A percentile compares a stretch with the other conserved stretches of the same genome.
These are phyloP conservation scores for Clytia hemisphaerica DNA, from an alignment of 30 jellyfish, hydroid and myxozoan genomes.

Conservation along the genomic window DNA sequence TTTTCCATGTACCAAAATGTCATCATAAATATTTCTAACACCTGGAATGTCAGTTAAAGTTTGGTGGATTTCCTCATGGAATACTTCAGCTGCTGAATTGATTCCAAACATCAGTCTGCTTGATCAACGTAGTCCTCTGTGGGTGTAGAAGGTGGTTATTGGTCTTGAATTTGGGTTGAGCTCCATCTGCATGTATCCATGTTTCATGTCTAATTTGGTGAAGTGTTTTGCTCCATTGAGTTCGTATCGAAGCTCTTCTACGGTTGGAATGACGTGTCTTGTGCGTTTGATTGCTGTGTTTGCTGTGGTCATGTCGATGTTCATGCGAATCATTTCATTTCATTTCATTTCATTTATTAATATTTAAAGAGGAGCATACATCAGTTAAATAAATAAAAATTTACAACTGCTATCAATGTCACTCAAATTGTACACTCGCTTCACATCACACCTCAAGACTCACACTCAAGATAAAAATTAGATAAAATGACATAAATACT, in stretches of 20 bases:
- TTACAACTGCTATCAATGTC: too few relatives aligned
- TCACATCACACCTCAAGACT: too few relatives aligned
- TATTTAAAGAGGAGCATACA: too few relatives aligned
- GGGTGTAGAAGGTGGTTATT: constrained; percentile 24
- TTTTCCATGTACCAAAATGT: constrained; percentile 37
- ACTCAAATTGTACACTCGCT: too few relatives aligned
- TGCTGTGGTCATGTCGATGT: constrained; percentile 28
- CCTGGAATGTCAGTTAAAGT: constrained; percentile 9
- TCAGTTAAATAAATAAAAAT: too few relatives aligned
- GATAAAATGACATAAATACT: too few relatives aligned
- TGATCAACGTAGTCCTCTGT: constrained; percentile 9
- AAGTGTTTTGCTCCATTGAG: constrained; percentile 14
- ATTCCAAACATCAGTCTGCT: constrained; percentile 9
- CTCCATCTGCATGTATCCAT: constrained; percentile 9
- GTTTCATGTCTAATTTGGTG: background rate
- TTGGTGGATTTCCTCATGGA: constrained; percentile 11
- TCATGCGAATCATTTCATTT: too few relatives aligned
- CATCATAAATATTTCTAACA: constrained; percentile 25
- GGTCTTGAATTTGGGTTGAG: background rate
- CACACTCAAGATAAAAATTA: too few relatives aligned
- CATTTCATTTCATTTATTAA: too few relatives aligned
- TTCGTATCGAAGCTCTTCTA: constrained; percentile 13
- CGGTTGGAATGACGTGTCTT: constrained; percentile 8
- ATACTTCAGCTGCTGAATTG: constrained; percentile 9
- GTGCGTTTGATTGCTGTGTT: constrained; percentile 4